Evolutionary conservation across 2,113 vertebrate genomes (phyloP), one percentile per base, ranked within the genome.

Genomic region (Catharus bicknelli): DNA sequence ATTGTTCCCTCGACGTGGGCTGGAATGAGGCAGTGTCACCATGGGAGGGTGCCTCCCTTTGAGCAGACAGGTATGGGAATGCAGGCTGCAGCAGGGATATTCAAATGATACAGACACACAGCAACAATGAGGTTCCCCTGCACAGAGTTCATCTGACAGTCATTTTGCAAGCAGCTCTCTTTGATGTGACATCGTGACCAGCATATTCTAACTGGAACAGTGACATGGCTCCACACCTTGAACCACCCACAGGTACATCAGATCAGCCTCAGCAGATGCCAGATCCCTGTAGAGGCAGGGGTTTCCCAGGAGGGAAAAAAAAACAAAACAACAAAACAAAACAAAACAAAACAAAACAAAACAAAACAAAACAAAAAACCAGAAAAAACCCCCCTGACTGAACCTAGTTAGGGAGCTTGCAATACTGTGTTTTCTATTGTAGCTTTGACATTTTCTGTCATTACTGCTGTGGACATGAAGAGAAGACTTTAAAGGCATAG

Each of bases 151-250:
- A 91, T 32, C 91, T 88, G 91, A 74, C 93, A 92, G 90, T 85
- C 95, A 43, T 89, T 89, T 69, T 94, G 93, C 78, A 89, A 91
- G 91, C 8, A 25, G 84, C 58, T 83, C 50, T 3, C 93, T 94
- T 94, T 96, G 93, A 91, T 95, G 77, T 0, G 36, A 91, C 82
- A 63, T 17, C 22, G 11, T 32, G 43, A 80, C 42, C 91, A 77
- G 93, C 96, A 6, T 95, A 95, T 95, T 96, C 94, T 55, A 19
- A 96, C 94, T 95, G 42, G 93, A 94, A 77, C 1, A 0, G 90
- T 91, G 95, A 93, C 95, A 95, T 70, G 22, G 59, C 72, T 95
- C 94, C 95, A 91, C 96, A 48, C 95, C 94, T 96, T 80, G 87
- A 94, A 93, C 94, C 95, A 94, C 95, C 95, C 96, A 95, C 95